Percentiles rank a stretch among this genome's conserved stretches.
These are phyloP conservation scores for Nyctalus aviator DNA, from an alignment of 2,797 vertebrate genomes.

Conservation along the genomic window DNA sequence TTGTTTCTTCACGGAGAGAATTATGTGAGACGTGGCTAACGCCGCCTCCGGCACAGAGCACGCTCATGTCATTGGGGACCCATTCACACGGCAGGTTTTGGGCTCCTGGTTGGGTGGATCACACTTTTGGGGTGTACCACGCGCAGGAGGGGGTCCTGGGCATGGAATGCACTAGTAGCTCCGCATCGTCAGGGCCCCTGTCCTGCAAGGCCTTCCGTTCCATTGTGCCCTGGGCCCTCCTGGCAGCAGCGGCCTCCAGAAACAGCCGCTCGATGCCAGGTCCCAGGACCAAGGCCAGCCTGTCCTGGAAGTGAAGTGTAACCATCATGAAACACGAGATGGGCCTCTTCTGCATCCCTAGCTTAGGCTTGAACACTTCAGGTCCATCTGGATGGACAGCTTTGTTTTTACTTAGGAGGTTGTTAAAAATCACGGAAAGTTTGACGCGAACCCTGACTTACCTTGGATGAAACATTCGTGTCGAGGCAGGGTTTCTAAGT, in stretches of 20 bases:
- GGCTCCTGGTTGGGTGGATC: background rate
- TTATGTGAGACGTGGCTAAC: background rate
- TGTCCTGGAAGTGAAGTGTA: background rate
- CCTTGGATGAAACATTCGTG: constrained; percentile 33
- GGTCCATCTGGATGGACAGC: background rate
- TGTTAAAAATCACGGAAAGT: constrained; percentile 53
- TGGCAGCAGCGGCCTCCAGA: background rate
- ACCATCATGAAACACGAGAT: background rate
- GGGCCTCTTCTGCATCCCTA: background rate
- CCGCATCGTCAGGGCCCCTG: fast-evolving
- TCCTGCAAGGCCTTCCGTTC: background rate
- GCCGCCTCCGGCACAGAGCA: background rate
- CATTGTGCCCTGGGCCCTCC: background rate
- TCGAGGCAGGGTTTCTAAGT: background rate
- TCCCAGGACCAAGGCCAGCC: background rate
- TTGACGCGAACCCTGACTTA: constrained; percentile 1
- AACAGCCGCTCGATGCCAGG: background rate
- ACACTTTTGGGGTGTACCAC: background rate
- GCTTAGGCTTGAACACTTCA: background rate
- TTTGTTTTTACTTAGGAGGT: constrained; percentile 49
- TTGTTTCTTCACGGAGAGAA: background rate
- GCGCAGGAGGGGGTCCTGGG: background rate
- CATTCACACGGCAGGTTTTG: background rate
- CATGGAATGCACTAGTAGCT: fast-evolving
- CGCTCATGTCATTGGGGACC: background rate